Conservation (phyloP, 2,797 vertebrate genomes). For the Sebastes flavidus region DNA sequence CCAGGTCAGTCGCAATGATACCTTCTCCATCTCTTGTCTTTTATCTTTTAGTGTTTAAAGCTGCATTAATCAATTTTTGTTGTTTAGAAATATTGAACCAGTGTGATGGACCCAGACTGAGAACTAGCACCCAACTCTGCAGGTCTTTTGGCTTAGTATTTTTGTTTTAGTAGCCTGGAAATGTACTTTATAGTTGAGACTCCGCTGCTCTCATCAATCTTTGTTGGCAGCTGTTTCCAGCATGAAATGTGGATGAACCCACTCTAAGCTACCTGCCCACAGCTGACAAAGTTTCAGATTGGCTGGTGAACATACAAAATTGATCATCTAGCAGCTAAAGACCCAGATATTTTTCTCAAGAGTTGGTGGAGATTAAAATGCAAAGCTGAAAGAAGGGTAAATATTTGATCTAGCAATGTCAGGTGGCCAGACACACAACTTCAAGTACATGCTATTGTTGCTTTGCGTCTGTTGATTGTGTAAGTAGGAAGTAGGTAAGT, state of each 20-base stretch:
- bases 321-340: neutral
- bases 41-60: neutral
- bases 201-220: neutral
- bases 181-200: neutral
- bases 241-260: neutral
- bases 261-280: neutral
- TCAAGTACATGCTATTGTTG: neutral
- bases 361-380: neutral
- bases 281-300: neutral
- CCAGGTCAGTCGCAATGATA: conserved; percentile 63
- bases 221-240: neutral
- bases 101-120: neutral
- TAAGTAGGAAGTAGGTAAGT: neutral
- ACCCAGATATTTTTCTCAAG: neutral
- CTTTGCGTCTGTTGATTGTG: neutral
- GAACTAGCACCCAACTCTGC: neutral
- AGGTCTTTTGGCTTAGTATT: neutral
- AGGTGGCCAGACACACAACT: neutral
- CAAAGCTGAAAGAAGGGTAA: neutral
- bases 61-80: neutral
- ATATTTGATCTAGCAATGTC: neutral
- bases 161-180: neutral
- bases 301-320: neutral
- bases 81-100: neutral
- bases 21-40: neutral